These are phyloP conservation scores for Pseudochaenichthys georgianus DNA, from an alignment of 2,797 vertebrate species.

Conservation along the genomic window DNA sequence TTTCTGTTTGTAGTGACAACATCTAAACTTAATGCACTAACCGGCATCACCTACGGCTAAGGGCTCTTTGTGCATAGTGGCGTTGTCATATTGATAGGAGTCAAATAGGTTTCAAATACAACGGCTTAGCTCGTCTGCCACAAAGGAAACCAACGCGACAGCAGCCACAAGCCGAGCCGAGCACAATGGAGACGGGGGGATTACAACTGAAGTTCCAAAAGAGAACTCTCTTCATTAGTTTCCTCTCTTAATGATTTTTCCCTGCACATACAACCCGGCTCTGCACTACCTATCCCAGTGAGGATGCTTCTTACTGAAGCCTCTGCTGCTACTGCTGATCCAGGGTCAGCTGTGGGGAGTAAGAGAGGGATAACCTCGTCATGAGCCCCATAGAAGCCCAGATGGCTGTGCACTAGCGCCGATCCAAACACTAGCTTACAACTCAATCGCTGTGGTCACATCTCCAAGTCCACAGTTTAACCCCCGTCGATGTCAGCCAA, in stretches of 20 bases:
- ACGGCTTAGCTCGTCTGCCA: conserved; percentile 35
- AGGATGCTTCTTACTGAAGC: conserved; percentile 63
- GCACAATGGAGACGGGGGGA: conserved; percentile 43
- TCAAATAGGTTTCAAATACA: conserved; percentile 29
- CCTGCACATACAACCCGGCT: conserved; percentile 44
- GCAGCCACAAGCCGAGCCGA: conserved; percentile 23
- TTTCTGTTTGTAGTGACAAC: conserved; percentile 55
- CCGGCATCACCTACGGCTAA: conserved; percentile 21
- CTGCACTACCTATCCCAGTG: conserved; percentile 39
- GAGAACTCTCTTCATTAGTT: conserved; percentile 59
- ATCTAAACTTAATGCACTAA: conserved; percentile 56
- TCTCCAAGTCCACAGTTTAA: conserved; percentile 80
- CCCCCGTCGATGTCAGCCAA: conserved; percentile 77
- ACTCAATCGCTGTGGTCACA: conserved; percentile 76
- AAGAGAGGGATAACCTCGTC: conserved; percentile 76
- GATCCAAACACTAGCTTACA: conserved; percentile 79
- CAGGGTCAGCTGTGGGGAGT: conserved; percentile 82
- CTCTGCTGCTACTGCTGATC: conserved; percentile 74
- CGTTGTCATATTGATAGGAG: conserved; percentile 39
- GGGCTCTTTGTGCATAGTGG: conserved; percentile 57
- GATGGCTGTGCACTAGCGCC: conserved; percentile 75
- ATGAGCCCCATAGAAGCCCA: conserved; percentile 73
- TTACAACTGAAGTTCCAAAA: conserved; percentile 49
- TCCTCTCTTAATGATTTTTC: conserved; percentile 49
- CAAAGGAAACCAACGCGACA: conserved; percentile 35